Base-by-base conservation (phyloP, 2,113 vertebrate genomes). In the Coptodon rendalli region DNA sequence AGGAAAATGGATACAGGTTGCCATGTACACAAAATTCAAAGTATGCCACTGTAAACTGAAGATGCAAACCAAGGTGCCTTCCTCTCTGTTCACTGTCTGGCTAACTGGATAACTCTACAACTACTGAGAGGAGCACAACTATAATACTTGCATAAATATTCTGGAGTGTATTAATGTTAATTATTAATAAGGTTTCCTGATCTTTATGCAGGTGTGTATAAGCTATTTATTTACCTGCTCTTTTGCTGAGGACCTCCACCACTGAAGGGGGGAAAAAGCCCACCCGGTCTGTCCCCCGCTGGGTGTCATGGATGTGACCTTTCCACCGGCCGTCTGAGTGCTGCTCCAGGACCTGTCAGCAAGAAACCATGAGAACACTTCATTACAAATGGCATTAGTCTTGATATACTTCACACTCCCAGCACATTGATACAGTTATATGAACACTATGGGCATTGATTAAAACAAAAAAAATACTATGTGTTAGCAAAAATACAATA, bases 211-310 rank as follows among this genome's bases (percentile, higher is more conserved):
- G 40, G 0, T 73, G 10, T 83, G 66, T 43, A 9, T 19, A 2
- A 14, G 50, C 3, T 27, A 56, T 27, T 63, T 34, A 14, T 81
- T 7, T 92, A 98, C 98, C 98, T 96, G 97, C 95, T 92, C 98
- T 92, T 88, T 98, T 98, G 96, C 97, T 99, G 95, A 99, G 97
- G 91, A 99, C 98, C 94, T 99, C 98, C 0, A 99, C 98, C 5
- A 99, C 98, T 87, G 98, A 98, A 0, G 98, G 97, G 3, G 98
- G 98, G 80, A 99, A 99, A 95, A 97, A 99, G 73, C 98, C 98
- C 1, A 99, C 97, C 0, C 98, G 96, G 91, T 99, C 98, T 0
- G 97, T 98, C 89, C 98, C 98, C 73, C 96, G 97, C 95, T 98
- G 98, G 79, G 93, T 80, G 5, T 99, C 98, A 0, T 99, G 98